These are phyloP conservation scores for Ptilorrhoa leucosticta DNA, from an alignment of 2,113 vertebrate genomes.

Conservation along the genomic window DNA sequence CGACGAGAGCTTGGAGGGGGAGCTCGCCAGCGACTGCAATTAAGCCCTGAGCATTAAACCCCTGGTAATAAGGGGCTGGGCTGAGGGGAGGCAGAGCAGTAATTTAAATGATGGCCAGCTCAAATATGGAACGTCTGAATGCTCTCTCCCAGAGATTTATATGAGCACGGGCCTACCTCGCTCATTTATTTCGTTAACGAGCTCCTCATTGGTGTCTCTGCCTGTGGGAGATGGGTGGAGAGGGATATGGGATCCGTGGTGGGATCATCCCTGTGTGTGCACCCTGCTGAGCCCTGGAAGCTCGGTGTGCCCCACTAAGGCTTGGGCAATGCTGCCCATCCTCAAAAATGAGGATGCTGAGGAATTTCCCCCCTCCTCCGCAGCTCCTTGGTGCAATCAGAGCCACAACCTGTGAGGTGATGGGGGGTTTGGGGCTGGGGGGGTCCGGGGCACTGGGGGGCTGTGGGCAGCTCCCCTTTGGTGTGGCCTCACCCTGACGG, in stretches of 20 bases:
- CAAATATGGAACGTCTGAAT: slow-evolving; percentile 64
- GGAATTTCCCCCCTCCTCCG: rapidly evolving
- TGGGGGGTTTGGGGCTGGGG: neutral
- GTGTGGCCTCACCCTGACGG: neutral
- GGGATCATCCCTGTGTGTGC: neutral
- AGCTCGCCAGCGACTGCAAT: slow-evolving; percentile 33
- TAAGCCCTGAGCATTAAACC: slow-evolving; percentile 67
- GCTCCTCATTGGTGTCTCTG: slow-evolving; percentile 24
- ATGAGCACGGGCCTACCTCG: slow-evolving; percentile 44
- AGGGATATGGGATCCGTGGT: neutral
- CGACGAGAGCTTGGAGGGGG: neutral
- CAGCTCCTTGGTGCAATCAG: neutral
- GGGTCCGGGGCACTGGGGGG: neutral
- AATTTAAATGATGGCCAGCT: slow-evolving; percentile 72
- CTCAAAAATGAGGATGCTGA: neutral
- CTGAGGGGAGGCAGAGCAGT: slow-evolving; percentile 64
- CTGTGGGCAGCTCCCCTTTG: neutral
- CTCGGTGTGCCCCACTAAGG: rapidly evolving
- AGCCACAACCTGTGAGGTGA: neutral
- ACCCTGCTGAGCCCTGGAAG: neutral
- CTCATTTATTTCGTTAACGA: slow-evolving; percentile 68
- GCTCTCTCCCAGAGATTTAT: slow-evolving; percentile 72
- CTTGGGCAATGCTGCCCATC: neutral
- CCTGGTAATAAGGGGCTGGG: slow-evolving; percentile 58
- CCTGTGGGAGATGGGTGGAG: neutral